Base-by-base conservation (phyloP, 2,113 vertebrate species). In the Montifringilla adamsi region DNA sequence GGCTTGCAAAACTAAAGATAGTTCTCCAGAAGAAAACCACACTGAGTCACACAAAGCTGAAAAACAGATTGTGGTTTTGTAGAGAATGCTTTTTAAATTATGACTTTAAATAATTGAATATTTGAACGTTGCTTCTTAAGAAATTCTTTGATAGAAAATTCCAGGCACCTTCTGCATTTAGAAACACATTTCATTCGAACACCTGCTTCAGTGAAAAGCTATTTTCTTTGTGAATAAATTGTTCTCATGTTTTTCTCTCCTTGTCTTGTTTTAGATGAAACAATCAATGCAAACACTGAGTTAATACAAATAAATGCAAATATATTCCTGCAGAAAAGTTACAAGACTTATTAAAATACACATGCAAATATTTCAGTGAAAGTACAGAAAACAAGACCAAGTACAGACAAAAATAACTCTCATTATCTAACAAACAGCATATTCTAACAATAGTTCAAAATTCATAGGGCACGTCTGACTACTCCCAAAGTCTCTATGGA, bases 281-380 rank as follows among this genome's bases (percentile, higher is more conserved):
- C 58, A 78, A 84, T 84, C 79, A 93, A 20, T 84, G 92, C 90
- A 96, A 97, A 94, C 84, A 85, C 21, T 69, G 62, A 96, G 55
- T 89, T 97, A 96, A 96, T 87, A 95, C 53, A 97, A 97, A 96
- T 86, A 85, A 94, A 97, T 95, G 84, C 43, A 97, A 97, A 95
- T 96, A 74, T 92, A 77, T 94, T 97, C 86, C 74, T 92, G 66
- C 62, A 77, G 50, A 63, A 83, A 96, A 94, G 92, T 90, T 87
- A 73, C 18, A 53, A 58, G 91, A 94, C 10, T 86, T 96, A 95
- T 86, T 97, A 96, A 92, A 97, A 95, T 89, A 93, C 60, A 89
- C 20, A 5, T 94, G 84, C 75, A 88, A 92, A 82, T 95, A 90
- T 95, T 94, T 97, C 73, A 94, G 66, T 3, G 24, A 33, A 98